Percentiles rank a stretch among this genome's conserved stretches.
Conservation (phyloP, 2,888 invertebrate genomes). For the Argynnis bischoffii region DNA sequence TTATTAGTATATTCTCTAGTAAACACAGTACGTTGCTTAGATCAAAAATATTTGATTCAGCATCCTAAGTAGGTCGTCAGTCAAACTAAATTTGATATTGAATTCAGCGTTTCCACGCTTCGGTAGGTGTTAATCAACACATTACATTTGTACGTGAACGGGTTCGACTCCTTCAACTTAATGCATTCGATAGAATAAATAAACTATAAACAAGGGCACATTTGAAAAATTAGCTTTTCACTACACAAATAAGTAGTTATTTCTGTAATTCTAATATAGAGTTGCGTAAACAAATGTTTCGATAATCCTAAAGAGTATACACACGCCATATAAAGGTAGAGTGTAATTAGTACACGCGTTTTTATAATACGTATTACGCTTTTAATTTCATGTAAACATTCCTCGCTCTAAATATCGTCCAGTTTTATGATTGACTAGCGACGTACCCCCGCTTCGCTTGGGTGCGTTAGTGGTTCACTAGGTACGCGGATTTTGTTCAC, state of each 20-base stretch:
- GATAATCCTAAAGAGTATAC: not conserved
- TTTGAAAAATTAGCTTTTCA: not conserved
- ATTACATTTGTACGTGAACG: constrained; percentile 14
- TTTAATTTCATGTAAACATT: too few relatives aligned
- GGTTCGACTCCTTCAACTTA: constrained; percentile 14
- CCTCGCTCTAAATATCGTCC: too few relatives aligned
- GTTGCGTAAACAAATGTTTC: not conserved
- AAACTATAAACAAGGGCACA: not conserved
- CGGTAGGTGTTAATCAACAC: constrained; percentile 27
- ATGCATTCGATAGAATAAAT: not conserved
- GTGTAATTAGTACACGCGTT: not conserved
- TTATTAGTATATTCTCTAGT: too few relatives aligned
- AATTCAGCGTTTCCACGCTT: not conserved
- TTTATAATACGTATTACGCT: not conserved
- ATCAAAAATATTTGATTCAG: not conserved
- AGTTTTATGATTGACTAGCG: too few relatives aligned
- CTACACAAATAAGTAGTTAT: not conserved
- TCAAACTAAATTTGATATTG: constrained; percentile 14
- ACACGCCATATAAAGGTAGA: too few relatives aligned
- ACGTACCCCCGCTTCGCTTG: too few relatives aligned
- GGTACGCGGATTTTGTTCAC: too few relatives aligned
- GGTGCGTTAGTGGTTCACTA: too few relatives aligned
- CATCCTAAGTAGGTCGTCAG: constrained; percentile 1
- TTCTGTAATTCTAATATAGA: not conserved
- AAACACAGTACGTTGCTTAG: not conserved